Conservation (phyloP, 2,113 vertebrate species). For the Callithrix jacchus region DNA sequence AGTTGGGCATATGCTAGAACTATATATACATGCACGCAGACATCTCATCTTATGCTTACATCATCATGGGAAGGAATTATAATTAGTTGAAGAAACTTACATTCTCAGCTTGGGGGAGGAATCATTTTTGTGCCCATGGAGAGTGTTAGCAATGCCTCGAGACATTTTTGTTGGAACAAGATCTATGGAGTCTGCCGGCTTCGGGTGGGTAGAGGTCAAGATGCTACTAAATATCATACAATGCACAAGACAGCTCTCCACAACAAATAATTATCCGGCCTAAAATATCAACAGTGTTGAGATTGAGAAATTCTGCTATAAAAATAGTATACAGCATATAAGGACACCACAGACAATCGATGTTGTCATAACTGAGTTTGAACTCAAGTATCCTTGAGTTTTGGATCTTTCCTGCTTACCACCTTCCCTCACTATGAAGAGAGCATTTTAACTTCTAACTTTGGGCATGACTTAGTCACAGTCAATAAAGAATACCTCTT, state of each 20-base stretch:
- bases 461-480: neutral
- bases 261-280: neutral
- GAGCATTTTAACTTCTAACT: neutral
- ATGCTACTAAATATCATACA: neutral
- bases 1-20: neutral
- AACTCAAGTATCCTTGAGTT: neutral
- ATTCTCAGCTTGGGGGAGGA: neutral
- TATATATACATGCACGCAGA: too few species aligned
- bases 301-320: neutral
- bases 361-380: neutral
- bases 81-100: neutral
- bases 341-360: neutral
- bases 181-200: neutral
- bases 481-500: slow-evolving; percentile 31
- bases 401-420: neutral
- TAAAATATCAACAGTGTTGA: neutral
- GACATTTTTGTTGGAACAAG: neutral
- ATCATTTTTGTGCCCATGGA: neutral
- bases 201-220: neutral
- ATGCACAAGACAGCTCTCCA: neutral
- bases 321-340: neutral
- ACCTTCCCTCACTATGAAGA: neutral
- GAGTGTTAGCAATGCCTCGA: neutral
- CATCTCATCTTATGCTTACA: neutral
- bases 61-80: neutral